phyloP scores from a whole-genome alignment of 2,113 vertebrate genomes.

The Oryzias curvinotus region DNA sequence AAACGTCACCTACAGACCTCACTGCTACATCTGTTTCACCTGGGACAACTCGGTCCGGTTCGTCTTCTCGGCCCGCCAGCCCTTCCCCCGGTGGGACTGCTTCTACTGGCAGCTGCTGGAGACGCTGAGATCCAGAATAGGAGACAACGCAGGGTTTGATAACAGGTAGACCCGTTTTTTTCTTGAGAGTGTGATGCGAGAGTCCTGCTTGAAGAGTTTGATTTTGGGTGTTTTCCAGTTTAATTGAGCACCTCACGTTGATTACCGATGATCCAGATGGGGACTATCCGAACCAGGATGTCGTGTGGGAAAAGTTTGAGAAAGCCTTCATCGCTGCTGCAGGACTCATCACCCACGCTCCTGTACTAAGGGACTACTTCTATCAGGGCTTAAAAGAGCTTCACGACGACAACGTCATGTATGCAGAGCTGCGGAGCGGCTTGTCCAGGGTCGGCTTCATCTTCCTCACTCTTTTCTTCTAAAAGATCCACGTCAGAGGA shows the following conservation, averaged over 20 bases:
- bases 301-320: slow-evolving; percentile 86
- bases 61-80: slow-evolving; percentile 76
- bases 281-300: slow-evolving; percentile 78
- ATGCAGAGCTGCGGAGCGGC: slow-evolving; percentile 84
- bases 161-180: slow-evolving; percentile 70
- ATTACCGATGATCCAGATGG: slow-evolving; percentile 82
- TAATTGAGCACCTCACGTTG: slow-evolving; percentile 85
- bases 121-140: slow-evolving; percentile 67
- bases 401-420: slow-evolving; percentile 84
- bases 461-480: neutral
- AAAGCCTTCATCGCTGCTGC: slow-evolving; percentile 75
- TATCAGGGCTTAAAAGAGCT: slow-evolving; percentile 83
- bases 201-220: neutral
- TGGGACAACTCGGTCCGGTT: slow-evolving; percentile 73
- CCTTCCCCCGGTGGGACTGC: slow-evolving; percentile 72
- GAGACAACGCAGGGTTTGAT: slow-evolving; percentile 77
- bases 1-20: slow-evolving; percentile 85
- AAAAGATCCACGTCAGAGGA: too few species aligned
- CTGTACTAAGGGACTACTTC: slow-evolving; percentile 87
- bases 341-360: slow-evolving; percentile 83
- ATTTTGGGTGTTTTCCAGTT: slow-evolving; percentile 68
- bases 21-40: slow-evolving; percentile 88
- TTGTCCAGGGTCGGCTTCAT: slow-evolving; percentile 75
- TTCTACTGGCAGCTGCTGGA: slow-evolving; percentile 82
- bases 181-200: too few species aligned